Evolutionary conservation across 2,113 vertebrate genomes (phyloP).

Genomic region (Takifugu flavidus): DNA sequence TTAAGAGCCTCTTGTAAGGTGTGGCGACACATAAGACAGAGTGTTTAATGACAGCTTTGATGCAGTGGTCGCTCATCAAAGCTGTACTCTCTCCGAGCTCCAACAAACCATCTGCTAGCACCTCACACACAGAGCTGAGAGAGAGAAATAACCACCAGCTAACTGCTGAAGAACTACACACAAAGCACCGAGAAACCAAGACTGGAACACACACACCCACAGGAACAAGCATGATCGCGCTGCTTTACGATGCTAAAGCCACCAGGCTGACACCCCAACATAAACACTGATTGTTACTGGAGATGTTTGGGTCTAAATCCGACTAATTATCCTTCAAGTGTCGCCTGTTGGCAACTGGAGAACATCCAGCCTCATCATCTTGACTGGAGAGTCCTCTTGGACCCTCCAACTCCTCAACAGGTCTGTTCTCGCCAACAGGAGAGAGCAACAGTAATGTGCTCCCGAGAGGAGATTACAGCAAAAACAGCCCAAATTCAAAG

Average conservation of each 20-base stretch:
- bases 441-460: no score
- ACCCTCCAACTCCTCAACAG: background rate
- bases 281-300: constrained; percentile 18
- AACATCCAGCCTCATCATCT: no score
- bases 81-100: constrained; percentile 40
- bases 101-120: constrained; percentile 64
- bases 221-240: constrained; percentile 2
- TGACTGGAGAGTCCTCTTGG: background rate
- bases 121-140: constrained; percentile 27
- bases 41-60: constrained; percentile 70
- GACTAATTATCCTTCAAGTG: no score
- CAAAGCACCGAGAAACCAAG: background rate
- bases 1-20: constrained; percentile 56
- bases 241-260: constrained; percentile 20
- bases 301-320: constrained; percentile 1
- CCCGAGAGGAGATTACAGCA: no score
- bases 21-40: constrained; percentile 55
- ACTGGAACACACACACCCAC: constrained; percentile 14
- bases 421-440: no score
- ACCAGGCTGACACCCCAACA: constrained; percentile 22
- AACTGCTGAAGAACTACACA: constrained; percentile 30
- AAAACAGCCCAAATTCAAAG: background rate
- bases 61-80: constrained; percentile 58
- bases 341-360: no score
- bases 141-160: constrained; percentile 37